Evolutionary conservation across 2,888 invertebrate species (phyloP), one percentile per base, ranked within the genome.

Genomic region (Andrena minutula): DNA sequence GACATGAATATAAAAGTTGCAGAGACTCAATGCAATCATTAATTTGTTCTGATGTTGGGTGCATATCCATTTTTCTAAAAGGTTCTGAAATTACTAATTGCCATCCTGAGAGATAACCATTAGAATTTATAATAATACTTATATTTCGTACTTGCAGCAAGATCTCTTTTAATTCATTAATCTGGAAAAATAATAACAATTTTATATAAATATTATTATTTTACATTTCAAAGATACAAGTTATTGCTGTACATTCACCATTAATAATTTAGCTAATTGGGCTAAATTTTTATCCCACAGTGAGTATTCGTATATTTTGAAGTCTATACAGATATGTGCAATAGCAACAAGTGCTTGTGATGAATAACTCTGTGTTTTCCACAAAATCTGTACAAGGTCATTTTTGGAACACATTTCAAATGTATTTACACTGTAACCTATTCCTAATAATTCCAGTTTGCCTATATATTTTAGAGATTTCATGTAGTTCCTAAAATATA

Each of bases 361-460:
- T 1, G 85, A 85, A 77, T 86, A 83, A 53, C 69, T 85, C 47
- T 89, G 89, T 4, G 83, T 89, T 72, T 89, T 90, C 47, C 88
- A 83, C 47, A 93, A 85, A 41, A 90, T 87, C 20, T 90, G 87
- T 6, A 90, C 88, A 4, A 93, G 83, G 78, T 92, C 90, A 2
- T 78, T 66, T 77, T 93, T 93, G 2, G 89, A 86, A 75, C 88
- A 88, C 10, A 26, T 77, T 60, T 92, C 90, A 75, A 94, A 94
- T 65, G 91, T 89, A 12, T 73, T 82, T 35, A 91, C 77, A n/a
- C 87, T 92, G 75, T 93, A 94, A 28, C 86, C 86, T 49, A 94
- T 82, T 35, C 94, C 94, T 26, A 93, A 86, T 41, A 86, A 89
- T 85, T 94, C 93, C 47, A 94, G 78, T 86, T 92, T 93, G 32